These are phyloP conservation scores for Sarcophaga bullata DNA, from an alignment of 1,140 invertebrate genomes.

Conservation along the genomic window DNA sequence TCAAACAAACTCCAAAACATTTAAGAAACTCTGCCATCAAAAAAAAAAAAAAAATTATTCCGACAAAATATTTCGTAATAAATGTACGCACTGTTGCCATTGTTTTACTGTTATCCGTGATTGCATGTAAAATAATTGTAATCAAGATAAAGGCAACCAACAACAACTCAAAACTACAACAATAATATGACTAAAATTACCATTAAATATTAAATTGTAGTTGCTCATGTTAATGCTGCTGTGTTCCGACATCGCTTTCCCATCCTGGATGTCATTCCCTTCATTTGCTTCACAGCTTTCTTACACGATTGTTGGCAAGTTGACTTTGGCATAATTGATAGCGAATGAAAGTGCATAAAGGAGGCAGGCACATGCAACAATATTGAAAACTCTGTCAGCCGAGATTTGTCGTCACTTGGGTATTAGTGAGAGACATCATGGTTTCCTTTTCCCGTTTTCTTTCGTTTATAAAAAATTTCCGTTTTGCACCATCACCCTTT, in stretches of 20 bases:
- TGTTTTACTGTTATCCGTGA: neutral
- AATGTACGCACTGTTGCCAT: neutral
- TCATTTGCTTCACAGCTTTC: neutral
- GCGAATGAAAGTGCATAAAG: no score
- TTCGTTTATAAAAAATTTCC: neutral
- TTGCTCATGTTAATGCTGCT: neutral
- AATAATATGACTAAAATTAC: neutral
- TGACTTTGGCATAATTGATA: conserved; percentile 1
- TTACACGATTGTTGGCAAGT: conserved; percentile 23
- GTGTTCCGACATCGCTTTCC: neutral
- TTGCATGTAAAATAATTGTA: conserved; percentile 16
- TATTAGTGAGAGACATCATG: neutral
- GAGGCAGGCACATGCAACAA: neutral
- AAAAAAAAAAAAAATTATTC: no score
- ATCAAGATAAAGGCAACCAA: neutral
- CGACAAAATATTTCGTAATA: no score
- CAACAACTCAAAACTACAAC: neutral
- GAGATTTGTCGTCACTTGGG: neutral
- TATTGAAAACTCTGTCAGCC: conserved; percentile 1
- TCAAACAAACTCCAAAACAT: no score
- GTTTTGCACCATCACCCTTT: neutral
- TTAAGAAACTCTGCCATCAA: no score
- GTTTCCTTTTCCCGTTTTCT: neutral
- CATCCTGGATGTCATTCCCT: no score
- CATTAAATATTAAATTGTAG: conserved; percentile 22